phyloP scores from a whole-genome alignment of 1,140 invertebrate genomes.

The Argopecten irradians region DNA sequence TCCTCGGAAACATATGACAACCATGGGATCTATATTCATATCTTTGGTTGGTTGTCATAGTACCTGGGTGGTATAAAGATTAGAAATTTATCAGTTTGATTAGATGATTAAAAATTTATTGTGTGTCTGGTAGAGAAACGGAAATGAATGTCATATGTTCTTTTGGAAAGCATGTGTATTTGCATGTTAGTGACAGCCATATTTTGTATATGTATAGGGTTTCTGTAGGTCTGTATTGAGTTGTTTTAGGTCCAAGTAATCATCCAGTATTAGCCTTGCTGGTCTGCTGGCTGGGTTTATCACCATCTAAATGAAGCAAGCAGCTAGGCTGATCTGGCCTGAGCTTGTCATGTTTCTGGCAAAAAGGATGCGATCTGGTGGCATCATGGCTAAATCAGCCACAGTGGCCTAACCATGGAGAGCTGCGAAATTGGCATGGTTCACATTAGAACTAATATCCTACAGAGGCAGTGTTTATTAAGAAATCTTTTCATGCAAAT shows the following conservation, averaged over 20 bases:
- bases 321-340: neutral
- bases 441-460: neutral
- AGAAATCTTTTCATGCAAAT: conserved; percentile 23
- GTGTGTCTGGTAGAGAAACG: neutral
- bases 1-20: neutral
- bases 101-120: conserved; percentile 2
- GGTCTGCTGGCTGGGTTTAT: neutral
- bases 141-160: neutral
- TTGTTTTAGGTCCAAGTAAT: neutral
- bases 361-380: neutral
- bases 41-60: neutral
- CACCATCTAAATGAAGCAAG: conserved; percentile 4
- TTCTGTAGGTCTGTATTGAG: neutral
- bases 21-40: neutral
- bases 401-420: neutral
- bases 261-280: neutral
- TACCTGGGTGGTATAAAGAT: neutral
- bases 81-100: conserved; percentile 19
- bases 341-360: conserved; percentile 5
- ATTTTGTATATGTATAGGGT: neutral
- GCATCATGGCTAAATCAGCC: neutral
- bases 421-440: neutral
- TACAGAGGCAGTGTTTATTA: neutral
- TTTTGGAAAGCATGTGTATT: neutral
- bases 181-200: neutral